Conservation (phyloP, 2,888 invertebrate species). For the Leptothorax acervorum region DNA sequence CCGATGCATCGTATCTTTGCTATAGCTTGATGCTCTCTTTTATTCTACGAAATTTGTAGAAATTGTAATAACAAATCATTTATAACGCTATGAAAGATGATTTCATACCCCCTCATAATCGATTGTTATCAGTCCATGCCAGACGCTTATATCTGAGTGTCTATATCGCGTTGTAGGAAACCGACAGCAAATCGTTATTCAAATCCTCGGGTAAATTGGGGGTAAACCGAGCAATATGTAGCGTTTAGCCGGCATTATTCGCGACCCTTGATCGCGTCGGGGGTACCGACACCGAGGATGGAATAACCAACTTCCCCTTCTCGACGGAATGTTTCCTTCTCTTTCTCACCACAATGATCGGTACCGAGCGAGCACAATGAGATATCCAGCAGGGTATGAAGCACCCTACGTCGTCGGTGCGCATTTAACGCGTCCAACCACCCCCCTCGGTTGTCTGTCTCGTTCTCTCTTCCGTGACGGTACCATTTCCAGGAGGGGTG, state of each 20-base stretch:
- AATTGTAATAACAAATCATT: not conserved
- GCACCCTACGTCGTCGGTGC: slow-evolving; percentile 44
- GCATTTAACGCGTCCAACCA: slow-evolving; percentile 63
- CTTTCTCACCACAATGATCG: slow-evolving; percentile 56
- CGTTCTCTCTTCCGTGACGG: slow-evolving; percentile 62
- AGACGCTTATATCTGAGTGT: not conserved
- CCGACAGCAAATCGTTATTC: slow-evolving; percentile 79
- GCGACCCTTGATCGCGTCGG: slow-evolving; percentile 74
- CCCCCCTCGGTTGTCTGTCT: slow-evolving; percentile 51
- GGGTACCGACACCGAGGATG: slow-evolving; percentile 64
- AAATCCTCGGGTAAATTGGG: slow-evolving; percentile 82
- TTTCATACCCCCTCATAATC: not conserved
- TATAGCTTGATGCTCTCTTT: not conserved
- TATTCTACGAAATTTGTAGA: not conserved
- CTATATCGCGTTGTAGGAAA: slow-evolving; percentile 34
- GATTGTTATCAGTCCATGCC: slow-evolving; percentile 23
- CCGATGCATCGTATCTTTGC: not conserved
- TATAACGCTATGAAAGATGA: too few species aligned
- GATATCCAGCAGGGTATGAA: slow-evolving; percentile 45
- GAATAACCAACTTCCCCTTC: slow-evolving; percentile 32
- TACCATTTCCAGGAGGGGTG: slow-evolving; percentile 74
- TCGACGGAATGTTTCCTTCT: slow-evolving; percentile 20
- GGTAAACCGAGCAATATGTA: slow-evolving; percentile 85
- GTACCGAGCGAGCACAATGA: slow-evolving; percentile 67
- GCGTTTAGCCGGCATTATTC: slow-evolving; percentile 84